These are phyloP conservation scores for Choreutis nemorana DNA, from an alignment of 2,888 invertebrate genomes.

Conservation along the genomic window DNA sequence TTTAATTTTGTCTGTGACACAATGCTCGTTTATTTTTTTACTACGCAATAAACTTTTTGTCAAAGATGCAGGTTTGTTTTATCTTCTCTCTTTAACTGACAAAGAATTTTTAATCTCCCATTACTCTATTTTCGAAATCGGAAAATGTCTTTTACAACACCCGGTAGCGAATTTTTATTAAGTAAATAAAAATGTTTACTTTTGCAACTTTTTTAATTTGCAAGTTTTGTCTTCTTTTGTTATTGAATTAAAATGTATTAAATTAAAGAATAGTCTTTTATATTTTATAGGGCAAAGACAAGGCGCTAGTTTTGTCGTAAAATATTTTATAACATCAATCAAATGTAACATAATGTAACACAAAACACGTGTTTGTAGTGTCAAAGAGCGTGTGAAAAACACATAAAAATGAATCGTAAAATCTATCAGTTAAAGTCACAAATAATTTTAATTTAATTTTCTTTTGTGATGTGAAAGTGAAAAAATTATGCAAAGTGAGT, in stretches of 20 bases:
- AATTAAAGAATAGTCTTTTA: too few relatives aligned
- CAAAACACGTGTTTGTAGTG: slow-evolving; percentile 35
- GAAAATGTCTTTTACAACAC: too few relatives aligned
- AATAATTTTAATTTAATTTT: slow-evolving; percentile 24
- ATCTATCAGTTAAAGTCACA: slow-evolving; percentile 48
- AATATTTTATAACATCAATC: slow-evolving; percentile 42
- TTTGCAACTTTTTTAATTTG: too few relatives aligned
- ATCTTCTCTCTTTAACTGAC: slow-evolving; percentile 29
- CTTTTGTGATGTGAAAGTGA: too few relatives aligned
- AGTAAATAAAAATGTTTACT: too few relatives aligned
- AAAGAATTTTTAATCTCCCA: slow-evolving; percentile 18
- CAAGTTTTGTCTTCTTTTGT: too few relatives aligned
- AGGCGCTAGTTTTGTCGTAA: too few relatives aligned
- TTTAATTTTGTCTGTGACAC: slow-evolving; percentile 49
- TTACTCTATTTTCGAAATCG: slow-evolving; percentile 24
- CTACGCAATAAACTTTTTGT: slow-evolving; percentile 55
- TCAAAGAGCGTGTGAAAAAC: slow-evolving; percentile 49
- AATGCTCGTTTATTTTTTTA: slow-evolving; percentile 46
- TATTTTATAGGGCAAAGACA: too few relatives aligned
- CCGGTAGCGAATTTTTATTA: too few relatives aligned
- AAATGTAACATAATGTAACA: slow-evolving; percentile 30
- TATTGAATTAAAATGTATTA: too few relatives aligned
- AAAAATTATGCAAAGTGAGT: too few relatives aligned
- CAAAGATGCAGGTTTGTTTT: slow-evolving; percentile 44
- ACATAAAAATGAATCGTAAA: slow-evolving; percentile 42